phyloP scores from a whole-genome alignment of 2,797 vertebrate genomes.

The Cottoperca gobio region DNA sequence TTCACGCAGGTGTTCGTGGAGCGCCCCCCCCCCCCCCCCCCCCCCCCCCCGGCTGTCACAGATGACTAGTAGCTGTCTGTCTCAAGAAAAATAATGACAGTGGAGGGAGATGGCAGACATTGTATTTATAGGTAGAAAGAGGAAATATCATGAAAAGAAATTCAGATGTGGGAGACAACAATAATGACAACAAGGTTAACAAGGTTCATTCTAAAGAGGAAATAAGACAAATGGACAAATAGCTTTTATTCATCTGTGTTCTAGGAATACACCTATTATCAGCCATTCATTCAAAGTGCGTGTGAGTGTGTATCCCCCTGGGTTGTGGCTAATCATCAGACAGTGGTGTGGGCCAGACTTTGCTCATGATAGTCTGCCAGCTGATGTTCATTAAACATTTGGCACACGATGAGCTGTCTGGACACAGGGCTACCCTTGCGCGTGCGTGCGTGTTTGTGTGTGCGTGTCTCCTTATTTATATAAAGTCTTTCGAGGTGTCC shows the following conservation, averaged over 20 bases:
- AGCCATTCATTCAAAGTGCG: slow-evolving; percentile 58
- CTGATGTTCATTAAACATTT: slow-evolving; percentile 81
- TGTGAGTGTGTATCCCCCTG: slow-evolving; percentile 62
- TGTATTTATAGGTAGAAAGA: slow-evolving; percentile 31
- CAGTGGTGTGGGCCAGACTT: slow-evolving; percentile 75
- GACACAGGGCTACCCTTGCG: slow-evolving; percentile 53
- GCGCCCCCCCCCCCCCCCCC: too few species aligned
- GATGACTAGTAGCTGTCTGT: slow-evolving; percentile 56
- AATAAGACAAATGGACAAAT: slow-evolving; percentile 31
- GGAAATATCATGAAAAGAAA: slow-evolving; percentile 18
- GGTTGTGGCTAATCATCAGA: slow-evolving; percentile 78
- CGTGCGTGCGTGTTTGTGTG: background rate
- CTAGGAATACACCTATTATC: slow-evolving; percentile 44
- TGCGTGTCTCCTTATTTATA: background rate
- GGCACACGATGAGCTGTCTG: slow-evolving; percentile 69
- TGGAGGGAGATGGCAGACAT: slow-evolving; percentile 27
- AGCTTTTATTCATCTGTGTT: slow-evolving; percentile 30
- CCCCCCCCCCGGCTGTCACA: slow-evolving; percentile 50
- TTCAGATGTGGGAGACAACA: slow-evolving; percentile 1
- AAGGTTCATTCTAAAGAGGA: slow-evolving; percentile 12
- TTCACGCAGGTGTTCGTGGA: too few species aligned
- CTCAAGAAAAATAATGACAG: slow-evolving; percentile 48
- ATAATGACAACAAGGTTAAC: slow-evolving; percentile 7
- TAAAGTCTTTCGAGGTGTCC: too few species aligned
- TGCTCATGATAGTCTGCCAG: slow-evolving; percentile 74